Conservation (phyloP, 2,113 vertebrate genomes). For the Anser brachyrhynchus region DNA sequence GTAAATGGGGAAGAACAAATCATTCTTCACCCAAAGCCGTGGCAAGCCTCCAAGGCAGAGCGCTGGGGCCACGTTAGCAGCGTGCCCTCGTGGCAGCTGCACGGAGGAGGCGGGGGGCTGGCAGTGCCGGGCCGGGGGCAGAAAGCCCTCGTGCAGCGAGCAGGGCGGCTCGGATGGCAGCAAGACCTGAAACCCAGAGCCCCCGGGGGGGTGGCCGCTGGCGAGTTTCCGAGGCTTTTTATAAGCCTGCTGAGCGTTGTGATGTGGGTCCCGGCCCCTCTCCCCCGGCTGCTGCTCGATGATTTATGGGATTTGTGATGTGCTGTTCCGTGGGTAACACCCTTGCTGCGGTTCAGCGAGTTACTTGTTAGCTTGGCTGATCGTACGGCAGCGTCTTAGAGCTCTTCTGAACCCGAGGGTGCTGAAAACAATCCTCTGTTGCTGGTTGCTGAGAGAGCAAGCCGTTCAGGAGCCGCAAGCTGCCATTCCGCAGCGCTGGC, state of each 20-base stretch:
- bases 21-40: neutral
- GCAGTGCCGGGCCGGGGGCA: neutral
- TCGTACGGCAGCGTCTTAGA: neutral
- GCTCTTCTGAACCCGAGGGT: neutral
- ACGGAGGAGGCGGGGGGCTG: neutral
- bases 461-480: accelerated
- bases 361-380: neutral
- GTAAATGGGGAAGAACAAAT: neutral
- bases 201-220: too few species aligned
- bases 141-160: neutral
- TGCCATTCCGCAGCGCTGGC: neutral
- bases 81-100: neutral
- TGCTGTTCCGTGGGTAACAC: neutral
- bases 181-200: neutral
- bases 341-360: neutral
- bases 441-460: neutral
- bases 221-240: too few species aligned
- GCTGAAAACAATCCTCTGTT: neutral
- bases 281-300: neutral
- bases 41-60: neutral
- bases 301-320: neutral
- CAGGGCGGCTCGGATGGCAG: neutral
- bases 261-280: neutral
- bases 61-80: accelerated
- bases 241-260: neutral